These are phyloP conservation scores for Eudasyphora cyanicolor DNA, from an alignment of 2,888 invertebrate genomes.

Conservation along the genomic window DNA sequence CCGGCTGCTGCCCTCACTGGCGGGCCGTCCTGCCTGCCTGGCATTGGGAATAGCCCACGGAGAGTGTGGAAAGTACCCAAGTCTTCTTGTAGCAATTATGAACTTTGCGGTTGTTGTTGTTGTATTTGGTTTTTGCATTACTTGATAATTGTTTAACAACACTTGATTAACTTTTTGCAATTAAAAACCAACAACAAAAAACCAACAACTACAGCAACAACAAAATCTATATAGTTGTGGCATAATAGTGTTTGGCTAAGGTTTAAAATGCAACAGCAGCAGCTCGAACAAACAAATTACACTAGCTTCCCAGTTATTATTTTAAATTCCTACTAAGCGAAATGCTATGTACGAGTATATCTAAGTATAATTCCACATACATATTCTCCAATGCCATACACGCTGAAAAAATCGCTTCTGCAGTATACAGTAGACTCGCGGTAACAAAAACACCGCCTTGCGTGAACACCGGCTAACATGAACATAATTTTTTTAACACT, in stretches of 20 bases:
- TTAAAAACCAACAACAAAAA: constrained; percentile 48
- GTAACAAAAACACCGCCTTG: no score
- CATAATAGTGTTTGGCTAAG: constrained; percentile 22
- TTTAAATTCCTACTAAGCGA: no score
- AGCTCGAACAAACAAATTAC: background rate
- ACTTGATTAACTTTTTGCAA: constrained; percentile 66
- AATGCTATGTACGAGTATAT: no score
- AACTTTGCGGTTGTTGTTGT: constrained; percentile 26
- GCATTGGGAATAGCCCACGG: background rate
- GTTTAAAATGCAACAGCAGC: constrained; percentile 1
- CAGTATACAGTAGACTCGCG: no score
- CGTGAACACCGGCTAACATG: no score
- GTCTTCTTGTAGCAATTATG: constrained; percentile 60
- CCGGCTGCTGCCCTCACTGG: no score
- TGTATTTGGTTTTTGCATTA: constrained; percentile 51
- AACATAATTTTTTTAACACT: no score
- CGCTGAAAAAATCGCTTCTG: no score
- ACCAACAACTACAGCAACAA: constrained; percentile 8
- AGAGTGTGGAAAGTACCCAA: constrained; percentile 22
- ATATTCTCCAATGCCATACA: no score
- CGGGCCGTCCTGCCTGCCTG: no score
- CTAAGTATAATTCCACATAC: no score
- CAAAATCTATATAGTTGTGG: background rate
- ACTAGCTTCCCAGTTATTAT: no score
- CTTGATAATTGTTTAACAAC: constrained; percentile 65